Conservation (phyloP, 1,140 invertebrate genomes). For the Adelges cooleyi region DNA sequence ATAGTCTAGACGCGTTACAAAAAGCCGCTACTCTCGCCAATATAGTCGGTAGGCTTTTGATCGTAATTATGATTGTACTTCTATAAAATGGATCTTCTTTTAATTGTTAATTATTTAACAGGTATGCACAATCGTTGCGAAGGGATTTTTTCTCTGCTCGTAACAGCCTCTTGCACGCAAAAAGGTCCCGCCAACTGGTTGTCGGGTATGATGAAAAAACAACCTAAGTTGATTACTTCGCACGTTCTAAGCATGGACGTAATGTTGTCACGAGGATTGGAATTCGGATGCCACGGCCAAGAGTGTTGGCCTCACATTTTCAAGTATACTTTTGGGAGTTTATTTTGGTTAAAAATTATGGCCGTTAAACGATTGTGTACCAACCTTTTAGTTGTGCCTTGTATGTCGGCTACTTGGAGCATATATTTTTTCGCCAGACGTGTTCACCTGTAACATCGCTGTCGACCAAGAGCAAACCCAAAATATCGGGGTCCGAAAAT, state of each 20-base stretch:
- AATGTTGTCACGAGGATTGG: constrained; percentile 63
- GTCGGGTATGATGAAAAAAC: constrained; percentile 28
- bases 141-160: constrained; percentile 64
- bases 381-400: constrained; percentile 51
- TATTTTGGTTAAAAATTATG: background rate
- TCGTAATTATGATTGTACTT: background rate
- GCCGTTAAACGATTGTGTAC: background rate
- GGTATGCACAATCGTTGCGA: constrained; percentile 73
- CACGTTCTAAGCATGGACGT: constrained; percentile 86
- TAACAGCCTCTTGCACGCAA: constrained; percentile 57
- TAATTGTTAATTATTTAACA: constrained; percentile 33
- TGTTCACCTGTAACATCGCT: background rate
- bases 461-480: background rate
- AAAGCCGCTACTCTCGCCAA: constrained; percentile 48
- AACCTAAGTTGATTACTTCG: constrained; percentile 44
- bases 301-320: constrained; percentile 92
- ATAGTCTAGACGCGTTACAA: constrained; percentile 77
- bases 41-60: constrained; percentile 45
- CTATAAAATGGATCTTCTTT: no score
- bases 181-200: constrained; percentile 38
- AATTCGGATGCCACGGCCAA: constrained; percentile 77
- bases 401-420: constrained; percentile 81
- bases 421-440: constrained; percentile 63
- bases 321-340: constrained; percentile 45
- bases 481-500: constrained; percentile 37